Percentiles rank a stretch among this genome's conserved stretches.
Evolutionary conservation across 1,140 invertebrate species (phyloP).

Genomic region (Trichonephila inaurata): DNA sequence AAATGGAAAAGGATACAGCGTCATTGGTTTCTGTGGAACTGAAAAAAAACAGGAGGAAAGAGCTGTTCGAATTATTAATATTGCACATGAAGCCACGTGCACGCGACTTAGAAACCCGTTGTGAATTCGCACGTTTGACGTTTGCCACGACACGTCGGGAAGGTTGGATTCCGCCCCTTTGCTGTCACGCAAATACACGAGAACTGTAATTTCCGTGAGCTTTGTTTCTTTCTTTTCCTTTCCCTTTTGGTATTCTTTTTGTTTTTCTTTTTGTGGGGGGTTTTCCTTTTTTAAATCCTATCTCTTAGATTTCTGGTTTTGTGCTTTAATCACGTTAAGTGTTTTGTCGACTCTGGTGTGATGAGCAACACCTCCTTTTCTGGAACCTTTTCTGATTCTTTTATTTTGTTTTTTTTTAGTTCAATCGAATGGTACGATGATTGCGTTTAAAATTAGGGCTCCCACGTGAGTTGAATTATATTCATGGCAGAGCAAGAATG

Average conservation of each 20-base stretch:
- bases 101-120: background rate
- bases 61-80: conserved; percentile 53
- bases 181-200: background rate
- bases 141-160: conserved; percentile 31
- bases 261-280: background rate
- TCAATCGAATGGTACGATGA: background rate
- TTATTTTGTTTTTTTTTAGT: background rate
- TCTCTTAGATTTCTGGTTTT: conserved; percentile 29
- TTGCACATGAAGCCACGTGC: conserved; percentile 1
- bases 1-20: conserved; percentile 48
- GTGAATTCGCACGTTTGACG: conserved; percentile 44
- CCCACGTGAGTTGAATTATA: background rate
- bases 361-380: conserved; percentile 18
- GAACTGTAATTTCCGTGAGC: conserved; percentile 18
- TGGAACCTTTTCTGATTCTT: background rate
- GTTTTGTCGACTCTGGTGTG: conserved; percentile 38
- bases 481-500: background rate
- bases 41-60: background rate
- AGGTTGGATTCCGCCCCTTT: background rate
- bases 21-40: background rate
- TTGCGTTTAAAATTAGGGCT: background rate
- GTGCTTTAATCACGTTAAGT: conserved; percentile 46
- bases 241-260: background rate
- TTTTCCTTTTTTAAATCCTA: conserved; percentile 15
- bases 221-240: background rate